Conservation (phyloP, 2,113 vertebrate genomes). For the Hemiprocne comata region DNA sequence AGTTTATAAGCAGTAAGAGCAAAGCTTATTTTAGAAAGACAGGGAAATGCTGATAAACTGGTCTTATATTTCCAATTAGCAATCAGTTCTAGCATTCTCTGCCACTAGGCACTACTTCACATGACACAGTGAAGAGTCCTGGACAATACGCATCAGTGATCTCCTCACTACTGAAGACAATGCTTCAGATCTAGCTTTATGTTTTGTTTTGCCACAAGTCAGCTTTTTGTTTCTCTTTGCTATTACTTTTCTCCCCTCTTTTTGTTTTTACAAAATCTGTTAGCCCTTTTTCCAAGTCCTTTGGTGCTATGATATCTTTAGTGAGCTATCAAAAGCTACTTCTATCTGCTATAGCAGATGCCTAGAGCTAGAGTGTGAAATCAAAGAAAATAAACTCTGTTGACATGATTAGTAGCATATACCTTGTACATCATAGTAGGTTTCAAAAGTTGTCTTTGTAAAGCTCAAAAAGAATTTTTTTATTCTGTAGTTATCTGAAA, state of each 20-base stretch:
- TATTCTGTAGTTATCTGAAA: neutral
- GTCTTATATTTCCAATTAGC: neutral
- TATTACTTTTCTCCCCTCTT: neutral
- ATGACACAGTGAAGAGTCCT: neutral
- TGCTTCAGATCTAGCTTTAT: neutral
- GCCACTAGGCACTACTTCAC: neutral
- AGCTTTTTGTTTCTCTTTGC: neutral
- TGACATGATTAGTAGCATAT: conserved; percentile 19
- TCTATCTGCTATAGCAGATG: conserved; percentile 7
- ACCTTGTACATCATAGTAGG: neutral
- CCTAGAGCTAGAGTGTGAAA: conserved; percentile 30
- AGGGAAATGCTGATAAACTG: neutral
- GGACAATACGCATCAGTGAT: neutral
- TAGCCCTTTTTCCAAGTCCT: conserved; percentile 1
- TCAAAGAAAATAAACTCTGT: conserved; percentile 52
- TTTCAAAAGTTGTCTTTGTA: conserved; percentile 3
- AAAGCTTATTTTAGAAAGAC: neutral
- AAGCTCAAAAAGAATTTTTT: neutral
- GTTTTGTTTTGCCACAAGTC: neutral
- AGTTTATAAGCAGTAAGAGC: neutral
- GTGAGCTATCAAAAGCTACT: conserved; percentile 38
- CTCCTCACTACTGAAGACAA: neutral
- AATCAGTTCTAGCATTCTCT: neutral
- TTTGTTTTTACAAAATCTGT: neutral
- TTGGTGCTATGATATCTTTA: neutral